These are phyloP conservation scores for Nephrocerus scutellatus DNA, from an alignment of 2,888 invertebrate genomes.

Conservation along the genomic window DNA sequence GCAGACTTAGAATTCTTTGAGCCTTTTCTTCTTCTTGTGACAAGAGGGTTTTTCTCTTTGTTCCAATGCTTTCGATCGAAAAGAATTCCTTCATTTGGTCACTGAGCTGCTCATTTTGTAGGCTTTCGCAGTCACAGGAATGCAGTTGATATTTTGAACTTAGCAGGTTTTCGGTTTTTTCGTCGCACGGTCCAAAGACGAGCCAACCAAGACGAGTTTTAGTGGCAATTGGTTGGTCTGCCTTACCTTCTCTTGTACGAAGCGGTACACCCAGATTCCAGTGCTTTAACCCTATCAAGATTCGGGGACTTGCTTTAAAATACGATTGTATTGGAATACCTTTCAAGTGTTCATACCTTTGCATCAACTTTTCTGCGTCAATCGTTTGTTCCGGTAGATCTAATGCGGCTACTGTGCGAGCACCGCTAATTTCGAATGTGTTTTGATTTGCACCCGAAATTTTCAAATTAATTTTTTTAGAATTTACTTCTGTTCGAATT, in stretches of 20 bases:
- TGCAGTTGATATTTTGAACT: constrained; percentile 12
- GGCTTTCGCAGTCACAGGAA: constrained; percentile 18
- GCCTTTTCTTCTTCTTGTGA: too few species aligned
- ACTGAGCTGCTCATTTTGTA: too few species aligned
- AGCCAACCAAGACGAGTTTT: constrained; percentile 20
- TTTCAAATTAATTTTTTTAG: constrained; percentile 5
- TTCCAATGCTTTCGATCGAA: too few species aligned
- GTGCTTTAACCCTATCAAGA: too few species aligned
- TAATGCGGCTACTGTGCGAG: constrained; percentile 12
- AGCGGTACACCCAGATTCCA: too few species aligned
- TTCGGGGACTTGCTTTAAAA: constrained; percentile 7
- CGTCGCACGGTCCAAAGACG: constrained; percentile 15
- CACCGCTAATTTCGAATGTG: constrained; percentile 6
- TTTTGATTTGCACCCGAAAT: constrained; percentile 9
- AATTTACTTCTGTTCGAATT: constrained; percentile 10
- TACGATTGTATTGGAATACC: constrained; percentile 15
- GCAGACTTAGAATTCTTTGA: too few species aligned
- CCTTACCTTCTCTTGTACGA: constrained; percentile 16
- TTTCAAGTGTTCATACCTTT: constrained; percentile 14
- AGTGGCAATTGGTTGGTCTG: constrained; percentile 15
- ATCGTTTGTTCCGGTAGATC: constrained; percentile 16
- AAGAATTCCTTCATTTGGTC: too few species aligned
- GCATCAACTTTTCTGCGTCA: constrained; percentile 6
- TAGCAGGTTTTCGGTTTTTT: too few species aligned
- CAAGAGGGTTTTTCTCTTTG: too few species aligned